phyloP scores from a whole-genome alignment of 1,140 invertebrate genomes.

The Bombus sylvicola region DNA sequence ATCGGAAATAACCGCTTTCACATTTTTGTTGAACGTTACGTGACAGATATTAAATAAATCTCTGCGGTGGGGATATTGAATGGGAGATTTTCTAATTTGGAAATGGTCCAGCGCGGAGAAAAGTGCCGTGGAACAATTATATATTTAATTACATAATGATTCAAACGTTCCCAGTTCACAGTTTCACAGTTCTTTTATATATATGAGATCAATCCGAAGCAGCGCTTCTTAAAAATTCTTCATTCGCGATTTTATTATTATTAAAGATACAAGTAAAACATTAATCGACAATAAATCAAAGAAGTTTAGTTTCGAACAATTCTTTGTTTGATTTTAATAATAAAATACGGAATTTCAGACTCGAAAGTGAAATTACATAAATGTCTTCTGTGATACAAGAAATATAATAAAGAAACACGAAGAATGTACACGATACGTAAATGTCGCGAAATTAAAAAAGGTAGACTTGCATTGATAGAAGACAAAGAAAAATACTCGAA shows the following conservation, averaged over 20 bases:
- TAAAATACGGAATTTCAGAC: no score
- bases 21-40: neutral
- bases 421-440: neutral
- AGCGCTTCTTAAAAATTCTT: no score
- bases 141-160: neutral
- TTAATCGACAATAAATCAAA: no score
- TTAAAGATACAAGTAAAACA: no score
- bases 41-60: neutral
- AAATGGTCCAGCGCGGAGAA: neutral
- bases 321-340: no score
- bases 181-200: no score
- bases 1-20: slow-evolving; percentile 31
- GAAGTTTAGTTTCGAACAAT: no score
- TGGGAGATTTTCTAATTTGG: neutral
- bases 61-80: neutral
- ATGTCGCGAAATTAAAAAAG: neutral
- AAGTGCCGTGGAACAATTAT: neutral
- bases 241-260: no score
- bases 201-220: no score
- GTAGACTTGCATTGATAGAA: neutral
- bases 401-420: neutral
- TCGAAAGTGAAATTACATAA: neutral
- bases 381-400: neutral
- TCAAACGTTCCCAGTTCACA: no score
- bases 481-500: no score